Evolutionary conservation across 2,888 invertebrate genomes (phyloP), one percentile per base, ranked within the genome.

Genomic region (Habroteleia sp.): DNA sequence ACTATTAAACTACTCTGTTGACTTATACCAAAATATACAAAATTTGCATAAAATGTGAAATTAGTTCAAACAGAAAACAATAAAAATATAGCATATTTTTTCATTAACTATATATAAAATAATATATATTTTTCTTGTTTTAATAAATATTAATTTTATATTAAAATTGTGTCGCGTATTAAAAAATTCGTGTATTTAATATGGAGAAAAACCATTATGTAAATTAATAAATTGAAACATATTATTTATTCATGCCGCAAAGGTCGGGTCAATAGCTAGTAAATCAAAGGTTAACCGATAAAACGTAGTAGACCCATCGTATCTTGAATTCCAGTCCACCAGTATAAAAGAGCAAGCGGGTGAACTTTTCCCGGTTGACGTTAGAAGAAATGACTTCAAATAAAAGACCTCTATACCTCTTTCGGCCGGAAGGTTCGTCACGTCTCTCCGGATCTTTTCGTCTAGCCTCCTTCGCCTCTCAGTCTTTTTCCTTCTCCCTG

Each of bases 371-470:
- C 46, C 31, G 56, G 63, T 72, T 72, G 62, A 72, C 63, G 63
- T 72, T 72, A 35, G 54, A 35, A 48, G 56, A 46, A 63, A 72
- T 48, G 54, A 62, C 56, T 66, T 50, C 56, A 66, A 71, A 62
- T 75, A 71, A 71, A 62, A 71, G 54, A 71, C 37, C 50, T 60
- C 62, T 52, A 54, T 54, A 48, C 42, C 50, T 62, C 42, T 66
- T 66, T 54, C 31, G 56, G 31, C 42, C 54, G 42, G 37, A 48
- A 50, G 62, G 52, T 56, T 68, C 68, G 68, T 72, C 63, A 68
- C 58, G 71, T 72, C 58, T 56, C 42, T 58, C 35, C 33, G 29
- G 52, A 58, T 56, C 71, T 50, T 56, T 54, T 39, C 63, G 58
- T 11, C 37, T 48, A 25, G 37, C 31, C 14, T 52, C 42, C 39